phyloP scores from a whole-genome alignment of 2,113 vertebrate species.

The Mesoclemmys tuberculata region DNA sequence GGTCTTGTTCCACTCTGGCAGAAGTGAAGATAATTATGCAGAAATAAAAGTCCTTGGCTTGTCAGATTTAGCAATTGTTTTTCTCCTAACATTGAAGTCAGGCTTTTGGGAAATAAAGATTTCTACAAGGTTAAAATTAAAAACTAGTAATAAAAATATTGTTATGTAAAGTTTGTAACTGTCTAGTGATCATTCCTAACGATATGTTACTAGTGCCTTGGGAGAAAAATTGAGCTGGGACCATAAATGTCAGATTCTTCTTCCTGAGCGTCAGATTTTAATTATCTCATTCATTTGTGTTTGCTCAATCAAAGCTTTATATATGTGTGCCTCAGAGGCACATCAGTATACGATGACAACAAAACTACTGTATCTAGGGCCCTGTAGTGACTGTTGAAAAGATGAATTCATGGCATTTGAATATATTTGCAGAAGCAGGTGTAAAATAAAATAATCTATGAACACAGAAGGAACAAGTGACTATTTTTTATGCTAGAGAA shows the following conservation, averaged over 20 bases:
- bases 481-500: neutral
- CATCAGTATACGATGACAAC: neutral
- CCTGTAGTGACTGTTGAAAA: neutral
- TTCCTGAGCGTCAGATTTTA: neutral
- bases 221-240: neutral
- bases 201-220: neutral
- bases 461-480: neutral
- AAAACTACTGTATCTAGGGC: neutral
- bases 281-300: neutral
- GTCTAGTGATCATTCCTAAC: neutral
- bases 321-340: neutral
- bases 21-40: neutral
- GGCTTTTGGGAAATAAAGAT: neutral
- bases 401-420: neutral
- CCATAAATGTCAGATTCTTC: neutral
- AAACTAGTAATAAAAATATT: neutral
- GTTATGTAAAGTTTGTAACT: neutral
- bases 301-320: neutral
- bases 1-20: neutral
- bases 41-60: neutral
- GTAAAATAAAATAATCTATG: neutral
- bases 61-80: neutral
- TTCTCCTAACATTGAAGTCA: neutral
- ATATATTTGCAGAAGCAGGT: neutral
- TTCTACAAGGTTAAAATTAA: neutral